A percentile compares a stretch with the other conserved stretches of the same genome.
phyloP scores from a whole-genome alignment of 2,888 invertebrate genomes.

The Oxyteleia sp. region DNA sequence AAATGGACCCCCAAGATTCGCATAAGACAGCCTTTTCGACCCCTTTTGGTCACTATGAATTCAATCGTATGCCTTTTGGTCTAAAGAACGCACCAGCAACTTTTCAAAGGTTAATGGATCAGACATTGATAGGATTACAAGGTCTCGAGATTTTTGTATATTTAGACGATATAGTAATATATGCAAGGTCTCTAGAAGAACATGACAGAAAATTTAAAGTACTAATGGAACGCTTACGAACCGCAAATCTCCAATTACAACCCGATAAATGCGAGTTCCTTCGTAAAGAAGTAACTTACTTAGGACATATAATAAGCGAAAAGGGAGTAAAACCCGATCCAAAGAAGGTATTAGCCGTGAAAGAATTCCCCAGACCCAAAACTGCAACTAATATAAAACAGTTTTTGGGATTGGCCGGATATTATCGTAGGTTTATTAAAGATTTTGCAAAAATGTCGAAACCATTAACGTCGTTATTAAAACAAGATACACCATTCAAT shows the following conservation, averaged over 20 bases:
- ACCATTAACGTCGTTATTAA: conserved; percentile 59
- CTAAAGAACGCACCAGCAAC: conserved; percentile 76
- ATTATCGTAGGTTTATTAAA: conserved; percentile 79
- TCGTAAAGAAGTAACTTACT: conserved; percentile 67
- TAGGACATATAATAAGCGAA: conserved; percentile 77
- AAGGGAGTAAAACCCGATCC: conserved; percentile 77
- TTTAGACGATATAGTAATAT: conserved; percentile 53
- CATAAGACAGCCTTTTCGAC: conserved; percentile 11
- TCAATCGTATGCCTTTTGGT: conserved; percentile 59
- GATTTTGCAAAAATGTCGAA: conserved; percentile 69
- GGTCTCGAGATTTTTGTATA: conserved; percentile 67
- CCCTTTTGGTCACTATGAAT: conserved; percentile 74
- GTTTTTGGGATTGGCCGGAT: conserved; percentile 76
- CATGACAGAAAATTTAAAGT: conserved; percentile 13
- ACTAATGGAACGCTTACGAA: background rate
- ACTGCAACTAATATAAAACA: conserved; percentile 67
- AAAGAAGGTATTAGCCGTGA: conserved; percentile 71
- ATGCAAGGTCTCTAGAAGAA: background rate
- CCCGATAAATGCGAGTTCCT: conserved; percentile 63
- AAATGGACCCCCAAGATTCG: conserved; percentile 3
- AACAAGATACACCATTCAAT: conserved; percentile 42
- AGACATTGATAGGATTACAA: conserved; percentile 75
- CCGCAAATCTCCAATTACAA: background rate
- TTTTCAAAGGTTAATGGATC: conserved; percentile 80
- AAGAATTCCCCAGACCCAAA: conserved; percentile 66